These are phyloP conservation scores for Chaetodon trifascialis DNA, from an alignment of 2,113 vertebrate genomes.

Conservation along the genomic window DNA sequence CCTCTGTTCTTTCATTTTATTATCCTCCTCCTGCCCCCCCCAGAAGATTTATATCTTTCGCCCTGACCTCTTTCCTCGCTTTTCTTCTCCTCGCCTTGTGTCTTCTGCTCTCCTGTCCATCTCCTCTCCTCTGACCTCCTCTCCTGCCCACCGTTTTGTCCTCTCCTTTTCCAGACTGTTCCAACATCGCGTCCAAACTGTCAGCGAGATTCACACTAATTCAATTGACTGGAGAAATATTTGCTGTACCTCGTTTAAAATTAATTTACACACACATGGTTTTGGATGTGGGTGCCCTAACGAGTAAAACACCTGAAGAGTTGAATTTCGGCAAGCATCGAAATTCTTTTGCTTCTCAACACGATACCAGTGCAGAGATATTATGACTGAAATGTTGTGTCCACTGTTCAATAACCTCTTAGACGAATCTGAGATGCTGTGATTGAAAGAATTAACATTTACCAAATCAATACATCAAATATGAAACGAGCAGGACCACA, in stretches of 20 bases:
- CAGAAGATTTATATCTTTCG: slow-evolving; percentile 45
- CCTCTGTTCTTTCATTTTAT: slow-evolving; percentile 74
- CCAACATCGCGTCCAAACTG: not conserved
- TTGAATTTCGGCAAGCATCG: not conserved
- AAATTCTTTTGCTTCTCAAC: not conserved
- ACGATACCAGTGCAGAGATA: not conserved
- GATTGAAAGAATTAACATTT: not conserved
- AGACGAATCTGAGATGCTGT: not conserved
- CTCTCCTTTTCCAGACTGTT: not conserved
- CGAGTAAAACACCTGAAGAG: slow-evolving; percentile 9
- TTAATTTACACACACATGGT: not conserved
- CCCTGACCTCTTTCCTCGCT: slow-evolving; percentile 43
- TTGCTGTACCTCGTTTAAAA: not conserved
- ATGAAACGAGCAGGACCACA: too few species aligned
- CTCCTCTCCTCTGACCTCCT: not conserved
- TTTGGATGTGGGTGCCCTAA: not conserved
- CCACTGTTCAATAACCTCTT: not conserved
- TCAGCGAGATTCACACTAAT: not conserved
- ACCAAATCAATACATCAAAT: too few species aligned
- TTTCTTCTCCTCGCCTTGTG: slow-evolving; percentile 24
- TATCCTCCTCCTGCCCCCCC: slow-evolving; percentile 41
- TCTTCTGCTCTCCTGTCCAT: not conserved
- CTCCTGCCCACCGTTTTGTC: not conserved
- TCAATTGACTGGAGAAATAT: not conserved
- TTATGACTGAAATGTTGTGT: not conserved